Conservation (phyloP, 2,797 vertebrate genomes). For the Yasuhikotakia modesta region DNA sequence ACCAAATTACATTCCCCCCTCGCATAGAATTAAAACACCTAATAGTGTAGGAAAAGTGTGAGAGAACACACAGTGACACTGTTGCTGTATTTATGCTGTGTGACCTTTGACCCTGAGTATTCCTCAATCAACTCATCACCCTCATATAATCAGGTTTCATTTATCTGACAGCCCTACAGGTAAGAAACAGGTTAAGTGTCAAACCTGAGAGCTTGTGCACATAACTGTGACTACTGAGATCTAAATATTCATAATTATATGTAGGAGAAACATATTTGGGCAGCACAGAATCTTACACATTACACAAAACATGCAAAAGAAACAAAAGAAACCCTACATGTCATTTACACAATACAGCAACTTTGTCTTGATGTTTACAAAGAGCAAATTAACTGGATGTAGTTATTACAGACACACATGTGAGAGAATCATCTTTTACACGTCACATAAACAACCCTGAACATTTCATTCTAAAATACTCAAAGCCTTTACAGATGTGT, state of each 20-base stretch:
- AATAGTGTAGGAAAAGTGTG: slow-evolving; percentile 11
- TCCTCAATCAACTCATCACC: slow-evolving; percentile 42
- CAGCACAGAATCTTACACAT: slow-evolving; percentile 6
- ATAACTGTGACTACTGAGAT: slow-evolving; percentile 7
- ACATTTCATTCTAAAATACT: not conserved
- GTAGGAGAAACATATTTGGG: not conserved
- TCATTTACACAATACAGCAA: slow-evolving; percentile 11
- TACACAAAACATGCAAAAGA: slow-evolving; percentile 18
- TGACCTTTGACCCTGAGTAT: slow-evolving; percentile 51
- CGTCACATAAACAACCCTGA: not conserved
- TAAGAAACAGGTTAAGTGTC: not conserved
- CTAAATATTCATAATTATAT: slow-evolving; percentile 2
- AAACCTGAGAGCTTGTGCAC: not conserved
- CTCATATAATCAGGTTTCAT: slow-evolving; percentile 6
- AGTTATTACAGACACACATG: slow-evolving; percentile 18
- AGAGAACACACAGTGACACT: slow-evolving; percentile 42
- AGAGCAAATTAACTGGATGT: slow-evolving; percentile 1
- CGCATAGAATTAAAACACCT: slow-evolving; percentile 17
- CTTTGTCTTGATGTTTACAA: slow-evolving; percentile 15
- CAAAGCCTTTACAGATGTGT: not conserved
- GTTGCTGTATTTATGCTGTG: slow-evolving; percentile 35
- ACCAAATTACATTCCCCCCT: slow-evolving; percentile 57
- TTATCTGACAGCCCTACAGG: not conserved
- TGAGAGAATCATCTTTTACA: not conserved
- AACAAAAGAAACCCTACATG: slow-evolving; percentile 6